Percentiles rank a stretch among this genome's conserved stretches.
These are phyloP conservation scores for Neolamprologus longior DNA, from an alignment of 2,113 vertebrate genomes.

Conservation along the genomic window DNA sequence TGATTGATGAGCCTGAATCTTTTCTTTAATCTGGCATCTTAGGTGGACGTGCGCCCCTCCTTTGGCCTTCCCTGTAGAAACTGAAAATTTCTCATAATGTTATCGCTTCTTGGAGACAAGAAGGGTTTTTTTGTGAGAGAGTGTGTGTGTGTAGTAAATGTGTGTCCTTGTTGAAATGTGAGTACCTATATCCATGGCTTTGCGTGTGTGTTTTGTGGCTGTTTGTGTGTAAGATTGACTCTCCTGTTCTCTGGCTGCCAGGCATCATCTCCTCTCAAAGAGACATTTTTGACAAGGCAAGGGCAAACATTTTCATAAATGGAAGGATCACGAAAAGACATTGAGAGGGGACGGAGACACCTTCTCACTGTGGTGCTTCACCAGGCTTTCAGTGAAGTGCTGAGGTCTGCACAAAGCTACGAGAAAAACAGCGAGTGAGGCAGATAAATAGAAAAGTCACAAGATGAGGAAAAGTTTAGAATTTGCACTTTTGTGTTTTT, in stretches of 20 bases:
- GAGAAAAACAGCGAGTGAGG: background rate
- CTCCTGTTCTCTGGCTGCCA: slow-evolving; percentile 5
- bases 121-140: background rate
- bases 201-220: background rate
- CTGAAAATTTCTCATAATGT: background rate
- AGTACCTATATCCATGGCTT: background rate
- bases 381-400: background rate
- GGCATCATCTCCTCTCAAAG: slow-evolving; percentile 1
- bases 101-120: background rate
- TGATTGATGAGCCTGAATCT: background rate
- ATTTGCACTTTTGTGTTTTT: background rate
- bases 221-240: slow-evolving; percentile 6
- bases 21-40: background rate
- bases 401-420: slow-evolving; percentile 13
- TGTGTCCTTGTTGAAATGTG: background rate
- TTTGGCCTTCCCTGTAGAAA: background rate
- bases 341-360: background rate
- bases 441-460: background rate
- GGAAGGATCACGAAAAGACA: slow-evolving; percentile 9
- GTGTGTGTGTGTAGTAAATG: background rate
- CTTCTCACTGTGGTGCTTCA: background rate
- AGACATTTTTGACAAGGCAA: slow-evolving; percentile 35
- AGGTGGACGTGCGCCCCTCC: background rate
- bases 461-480: background rate
- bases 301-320: slow-evolving; percentile 42